A percentile compares a stretch with the other conserved stretches of the same genome.
Evolutionary conservation across 1,140 invertebrate genomes (phyloP).

Genomic region (Branchinecta lindahli): DNA sequence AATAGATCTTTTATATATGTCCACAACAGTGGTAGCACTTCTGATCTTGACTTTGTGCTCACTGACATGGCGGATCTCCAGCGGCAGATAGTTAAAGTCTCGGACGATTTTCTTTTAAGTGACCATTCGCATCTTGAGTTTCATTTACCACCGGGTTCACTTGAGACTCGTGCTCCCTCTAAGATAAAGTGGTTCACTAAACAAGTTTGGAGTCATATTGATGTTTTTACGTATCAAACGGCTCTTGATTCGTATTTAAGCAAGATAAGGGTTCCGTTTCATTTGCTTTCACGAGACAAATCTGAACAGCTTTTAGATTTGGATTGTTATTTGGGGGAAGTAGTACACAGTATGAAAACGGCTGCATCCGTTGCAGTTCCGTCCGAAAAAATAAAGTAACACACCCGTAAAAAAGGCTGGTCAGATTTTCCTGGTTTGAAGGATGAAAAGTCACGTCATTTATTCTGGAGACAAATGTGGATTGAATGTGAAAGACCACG

Average conservation of each 20-base stretch:
- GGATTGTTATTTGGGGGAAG: not conserved
- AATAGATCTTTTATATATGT: slow-evolving; percentile 6
- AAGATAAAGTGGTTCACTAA: not conserved
- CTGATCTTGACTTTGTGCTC: not conserved
- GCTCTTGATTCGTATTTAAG: slow-evolving; percentile 1
- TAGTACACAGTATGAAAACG: slow-evolving; percentile 1
- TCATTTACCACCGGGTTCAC: too few relatives aligned
- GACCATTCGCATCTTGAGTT: slow-evolving; percentile 2
- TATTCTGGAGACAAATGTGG: too few relatives aligned
- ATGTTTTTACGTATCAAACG: not conserved
- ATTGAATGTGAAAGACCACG: too few relatives aligned
- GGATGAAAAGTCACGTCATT: slow-evolving; percentile 1
- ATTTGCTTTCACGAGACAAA: slow-evolving; percentile 8
- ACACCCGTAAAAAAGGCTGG: slow-evolving; percentile 4
- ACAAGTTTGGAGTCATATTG: slow-evolving; percentile 2
- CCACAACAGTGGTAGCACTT: slow-evolving; percentile 5
- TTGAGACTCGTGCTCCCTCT: too few relatives aligned
- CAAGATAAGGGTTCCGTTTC: slow-evolving; percentile 8
- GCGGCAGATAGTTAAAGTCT: not conserved
- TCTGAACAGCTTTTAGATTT: too few relatives aligned
- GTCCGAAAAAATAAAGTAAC: slow-evolving; percentile 5
- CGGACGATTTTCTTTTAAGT: slow-evolving; percentile 2
- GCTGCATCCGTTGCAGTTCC: slow-evolving; percentile 4
- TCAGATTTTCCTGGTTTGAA: slow-evolving; percentile 8
- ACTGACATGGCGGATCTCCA: slow-evolving; percentile 8